These are phyloP conservation scores for Maniola jurtina DNA, from an alignment of 1,140 invertebrate genomes.

Conservation along the genomic window DNA sequence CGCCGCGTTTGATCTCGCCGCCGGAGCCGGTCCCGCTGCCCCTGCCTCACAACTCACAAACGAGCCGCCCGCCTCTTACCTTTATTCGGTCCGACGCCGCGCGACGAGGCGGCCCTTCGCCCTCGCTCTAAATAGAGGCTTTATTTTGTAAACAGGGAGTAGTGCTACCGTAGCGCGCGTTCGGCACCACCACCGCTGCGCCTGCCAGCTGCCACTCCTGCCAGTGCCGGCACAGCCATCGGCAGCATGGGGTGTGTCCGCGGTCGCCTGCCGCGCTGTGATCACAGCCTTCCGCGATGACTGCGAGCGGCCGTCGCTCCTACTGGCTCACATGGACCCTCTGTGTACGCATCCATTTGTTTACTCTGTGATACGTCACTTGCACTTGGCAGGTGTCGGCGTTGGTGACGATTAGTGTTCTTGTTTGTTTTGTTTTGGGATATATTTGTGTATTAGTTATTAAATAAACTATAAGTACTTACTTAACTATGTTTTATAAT, in stretches of 20 bases:
- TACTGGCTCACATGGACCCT: conserved; percentile 64
- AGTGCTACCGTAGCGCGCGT: conserved; percentile 55
- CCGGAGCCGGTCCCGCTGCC: conserved; percentile 68
- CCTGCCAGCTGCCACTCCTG: background rate
- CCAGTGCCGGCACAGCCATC: conserved; percentile 27
- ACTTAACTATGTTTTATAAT: too few relatives aligned
- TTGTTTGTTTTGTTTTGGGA: conserved; percentile 14
- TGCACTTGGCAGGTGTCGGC: conserved; percentile 14
- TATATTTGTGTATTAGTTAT: background rate
- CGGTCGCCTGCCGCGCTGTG: conserved; percentile 32
- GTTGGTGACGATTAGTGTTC: conserved; percentile 9
- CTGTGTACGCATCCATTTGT: conserved; percentile 62
- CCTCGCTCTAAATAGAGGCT: conserved; percentile 73
- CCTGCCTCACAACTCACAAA: conserved; percentile 70
- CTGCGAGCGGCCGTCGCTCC: conserved; percentile 37
- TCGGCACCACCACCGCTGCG: conserved; percentile 19
- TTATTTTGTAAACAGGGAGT: conserved; percentile 72
- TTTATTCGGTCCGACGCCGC: conserved; percentile 72
- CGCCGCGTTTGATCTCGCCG: conserved; percentile 74
- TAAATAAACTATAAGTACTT: too few relatives aligned
- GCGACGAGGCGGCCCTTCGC: conserved; percentile 65
- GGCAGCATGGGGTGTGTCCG: conserved; percentile 50
- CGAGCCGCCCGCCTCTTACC: conserved; percentile 64
- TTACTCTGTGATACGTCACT: conserved; percentile 42
- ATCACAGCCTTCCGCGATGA: conserved; percentile 45